Base-by-base conservation (phyloP, 2,888 invertebrate genomes). In the Stenurella melanura region DNA sequence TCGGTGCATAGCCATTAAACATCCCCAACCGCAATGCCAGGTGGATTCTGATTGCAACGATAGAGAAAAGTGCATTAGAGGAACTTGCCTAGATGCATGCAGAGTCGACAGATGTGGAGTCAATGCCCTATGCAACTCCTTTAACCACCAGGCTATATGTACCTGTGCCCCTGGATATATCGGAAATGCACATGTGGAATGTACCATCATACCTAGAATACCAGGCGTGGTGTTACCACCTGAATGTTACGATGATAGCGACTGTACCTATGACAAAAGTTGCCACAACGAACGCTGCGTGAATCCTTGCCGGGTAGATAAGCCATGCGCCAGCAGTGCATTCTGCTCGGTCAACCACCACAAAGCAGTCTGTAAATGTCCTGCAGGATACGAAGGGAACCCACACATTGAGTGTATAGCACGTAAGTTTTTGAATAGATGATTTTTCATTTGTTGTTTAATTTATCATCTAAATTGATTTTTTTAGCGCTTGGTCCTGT, bases 271-370 rank as follows among this genome's bases (percentile, higher is more conserved):
- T 17, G 95, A 96, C 84, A 93, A 93, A 83, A 92, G 93, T 12
- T 97, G 97, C 86, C 91, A 93, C 70, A 95, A 96, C 84, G 94
- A 95, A 80, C 90, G 91, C 30, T 97, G 97, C 85, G 90, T 93
- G 0, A 96, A 96, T 89, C 97, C 97, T 5, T 97, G 97, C 85
- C 87, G 91, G 0, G 88, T 90, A 15, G 90, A 90, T 18, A 92
- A 94, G 81, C 93, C 94, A 17, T 97, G 97, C 87, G 96, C 95
- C 57, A 89, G 91, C 61, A 94, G 95, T 68, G 95, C 97, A n/a
- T 92, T 96, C 85, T 97, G 97, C 86, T 94, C 96, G 79, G 94
- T 94, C 4, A 93, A 95, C 84, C 91, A 94, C 79, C 96, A 96
- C 85, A 91, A 92, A 85, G 92, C 96, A 0, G 90, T 94, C 56